Percentiles rank a stretch among this genome's conserved stretches.
Conservation (phyloP, 2,113 vertebrate species). For the Ophiodon elongatus region DNA sequence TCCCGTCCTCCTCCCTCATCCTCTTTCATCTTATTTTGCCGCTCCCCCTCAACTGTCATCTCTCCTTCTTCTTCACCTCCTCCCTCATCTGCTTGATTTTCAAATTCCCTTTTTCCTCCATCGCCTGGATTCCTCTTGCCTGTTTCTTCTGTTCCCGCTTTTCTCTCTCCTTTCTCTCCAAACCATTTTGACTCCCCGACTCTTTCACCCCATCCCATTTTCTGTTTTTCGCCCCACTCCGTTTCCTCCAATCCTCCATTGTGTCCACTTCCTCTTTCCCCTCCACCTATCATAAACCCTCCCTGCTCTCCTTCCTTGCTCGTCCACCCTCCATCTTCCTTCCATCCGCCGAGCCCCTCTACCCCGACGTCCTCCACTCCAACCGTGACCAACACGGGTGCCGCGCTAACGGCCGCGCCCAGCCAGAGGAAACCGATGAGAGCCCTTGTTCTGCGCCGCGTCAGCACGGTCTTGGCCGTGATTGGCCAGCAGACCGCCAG, state of each 20-base stretch:
- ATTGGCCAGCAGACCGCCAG: constrained; percentile 86
- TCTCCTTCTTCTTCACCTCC: neutral
- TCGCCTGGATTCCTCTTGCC: constrained; percentile 8
- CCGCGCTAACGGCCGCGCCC: constrained; percentile 78
- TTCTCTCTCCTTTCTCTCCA: neutral
- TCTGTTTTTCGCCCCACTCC: constrained; percentile 29
- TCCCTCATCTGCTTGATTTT: constrained; percentile 11
- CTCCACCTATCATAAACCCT: constrained; percentile 23
- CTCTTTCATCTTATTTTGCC: constrained; percentile 65
- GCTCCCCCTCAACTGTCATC: constrained; percentile 25
- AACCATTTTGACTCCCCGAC: constrained; percentile 18
- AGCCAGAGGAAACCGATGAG: constrained; percentile 84
- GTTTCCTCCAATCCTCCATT: constrained; percentile 3
- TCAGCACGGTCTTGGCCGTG: constrained; percentile 81
- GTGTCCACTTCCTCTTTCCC: constrained; percentile 34
- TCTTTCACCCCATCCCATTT: constrained; percentile 4
- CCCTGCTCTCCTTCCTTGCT: constrained; percentile 50
- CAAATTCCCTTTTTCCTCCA: neutral
- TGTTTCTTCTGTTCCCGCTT: neutral
- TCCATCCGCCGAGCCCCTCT: constrained; percentile 59
- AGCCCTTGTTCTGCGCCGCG: constrained; percentile 75
- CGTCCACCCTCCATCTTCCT: constrained; percentile 52
- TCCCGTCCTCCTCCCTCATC: constrained; percentile 65
- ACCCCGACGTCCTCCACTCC: constrained; percentile 80
- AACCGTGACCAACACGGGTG: constrained; percentile 81